Evolutionary conservation across 2,888 invertebrate genomes (phyloP), one percentile per base, ranked within the genome.

Genomic region (Tenthredo notha): DNA sequence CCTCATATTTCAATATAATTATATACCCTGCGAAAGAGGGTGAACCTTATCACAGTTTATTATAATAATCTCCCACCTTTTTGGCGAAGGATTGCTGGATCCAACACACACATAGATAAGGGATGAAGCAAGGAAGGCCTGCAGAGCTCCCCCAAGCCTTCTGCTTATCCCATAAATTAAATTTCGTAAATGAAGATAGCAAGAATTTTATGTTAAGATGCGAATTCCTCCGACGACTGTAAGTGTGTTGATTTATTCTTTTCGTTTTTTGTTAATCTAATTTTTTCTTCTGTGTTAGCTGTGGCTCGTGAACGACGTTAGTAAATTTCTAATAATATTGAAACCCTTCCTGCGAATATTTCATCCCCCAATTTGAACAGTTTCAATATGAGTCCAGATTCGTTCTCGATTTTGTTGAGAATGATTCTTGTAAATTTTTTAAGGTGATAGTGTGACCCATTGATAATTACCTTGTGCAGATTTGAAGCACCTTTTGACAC

Each of bases 161-260:
- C n/a, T n/a, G 54, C 54, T 54, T n/a, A 54, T n/a, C n/a, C 54
- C n/a, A 54, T 54, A 54, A 54, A 54, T 54, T n/a, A 54, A 54
- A 54, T 54, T 54, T 54, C n/a, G 54, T 7, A n/a, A 54, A 54
- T 54, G 18, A 54, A 54, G 54, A 54, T 1, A 6, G 10, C n/a
- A n/a, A n/a, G n/a, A 54, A 54, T 54, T 54, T 54, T 6, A n/a
- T 54, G 54, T 54, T 18, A 18, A 18, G 50, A 37, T 37, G 37
- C 37, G 37, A 18, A 50, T 18, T 50, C 50, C 50, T 18, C 18
- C 18, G 50, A 50, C 15, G 47, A 47, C 15, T 47, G 15, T 47
- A 47, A 47, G 15, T 50, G 50, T 18, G 5, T 15, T 50, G 15
- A 50, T 4, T 50, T 50, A 15, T 18, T 50, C 18, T 50, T 18